Conservation (phyloP, 2,888 invertebrate species). For the Thereva unica region DNA sequence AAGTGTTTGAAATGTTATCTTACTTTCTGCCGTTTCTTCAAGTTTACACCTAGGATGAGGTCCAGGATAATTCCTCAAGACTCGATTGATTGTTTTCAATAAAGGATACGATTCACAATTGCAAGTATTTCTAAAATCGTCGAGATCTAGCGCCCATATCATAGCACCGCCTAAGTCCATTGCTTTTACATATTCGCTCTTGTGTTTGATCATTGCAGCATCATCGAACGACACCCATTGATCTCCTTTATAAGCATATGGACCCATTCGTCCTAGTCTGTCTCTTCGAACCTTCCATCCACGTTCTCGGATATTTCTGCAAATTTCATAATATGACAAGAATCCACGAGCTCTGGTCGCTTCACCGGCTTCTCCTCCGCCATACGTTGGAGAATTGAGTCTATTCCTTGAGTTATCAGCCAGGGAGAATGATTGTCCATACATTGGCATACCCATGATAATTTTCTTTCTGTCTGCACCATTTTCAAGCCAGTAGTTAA, state of each 20-base stretch:
- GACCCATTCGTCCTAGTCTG: slow-evolving; percentile 80
- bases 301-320: slow-evolving; percentile 72
- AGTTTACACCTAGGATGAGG: slow-evolving; percentile 68
- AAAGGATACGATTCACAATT: slow-evolving; percentile 82
- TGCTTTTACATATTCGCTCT: slow-evolving; percentile 78
- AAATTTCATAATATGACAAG: slow-evolving; percentile 88
- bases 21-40: slow-evolving; percentile 57
- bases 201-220: slow-evolving; percentile 78
- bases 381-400: slow-evolving; percentile 78
- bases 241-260: slow-evolving; percentile 79
- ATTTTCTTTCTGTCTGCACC: slow-evolving; percentile 80
- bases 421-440: slow-evolving; percentile 85
- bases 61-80: slow-evolving; percentile 69
- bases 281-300: slow-evolving; percentile 82
- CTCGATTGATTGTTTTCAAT: slow-evolving; percentile 77
- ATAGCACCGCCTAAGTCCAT: slow-evolving; percentile 84
- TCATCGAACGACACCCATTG: slow-evolving; percentile 97
- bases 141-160: slow-evolving; percentile 88
- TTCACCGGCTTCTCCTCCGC: slow-evolving; percentile 87
- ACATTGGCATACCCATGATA: slow-evolving; percentile 85
- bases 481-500: slow-evolving; percentile 81
- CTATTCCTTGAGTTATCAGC: slow-evolving; percentile 68
- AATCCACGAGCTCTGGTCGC: slow-evolving; percentile 87
- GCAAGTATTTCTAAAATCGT: slow-evolving; percentile 82
- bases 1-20: slow-evolving; percentile 38